Conservation (phyloP, 2,888 invertebrate genomes). For the Holacanthella duospinosa region DNA sequence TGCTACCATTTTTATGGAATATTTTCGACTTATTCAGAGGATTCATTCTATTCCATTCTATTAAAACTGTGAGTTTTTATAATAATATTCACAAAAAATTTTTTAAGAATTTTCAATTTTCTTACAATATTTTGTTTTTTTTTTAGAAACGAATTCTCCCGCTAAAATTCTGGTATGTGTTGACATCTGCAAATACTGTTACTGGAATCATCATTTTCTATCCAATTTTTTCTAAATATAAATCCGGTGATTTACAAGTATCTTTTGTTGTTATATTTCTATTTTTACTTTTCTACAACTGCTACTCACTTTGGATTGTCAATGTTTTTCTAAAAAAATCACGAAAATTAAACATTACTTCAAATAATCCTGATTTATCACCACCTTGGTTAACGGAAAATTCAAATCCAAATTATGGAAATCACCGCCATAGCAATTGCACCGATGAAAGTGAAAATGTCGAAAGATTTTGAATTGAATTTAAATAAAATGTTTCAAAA, state of each 20-base stretch:
- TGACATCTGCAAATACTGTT: neutral
- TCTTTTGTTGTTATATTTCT: neutral
- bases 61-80: neutral
- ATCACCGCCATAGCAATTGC: neutral
- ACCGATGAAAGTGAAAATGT: neutral
- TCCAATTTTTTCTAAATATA: neutral
- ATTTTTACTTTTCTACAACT: conserved; percentile 1
- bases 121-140: neutral
- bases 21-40: neutral
- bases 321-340: neutral
- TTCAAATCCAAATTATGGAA: too few relatives aligned
- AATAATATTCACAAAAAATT: neutral
- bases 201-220: neutral
- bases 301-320: neutral
- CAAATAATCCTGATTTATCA: neutral
- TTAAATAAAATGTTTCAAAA: too few relatives aligned
- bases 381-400: too few relatives aligned
- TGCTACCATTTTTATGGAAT: conserved; percentile 3
- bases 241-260: neutral
- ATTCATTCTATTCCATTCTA: neutral
- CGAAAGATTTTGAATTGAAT: too few relatives aligned
- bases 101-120: neutral
- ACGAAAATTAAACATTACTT: neutral
- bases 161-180: neutral
- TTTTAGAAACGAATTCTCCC: neutral